Evolutionary conservation across 1,140 invertebrate genomes (phyloP).

Genomic region (Plodia interpunctella): DNA sequence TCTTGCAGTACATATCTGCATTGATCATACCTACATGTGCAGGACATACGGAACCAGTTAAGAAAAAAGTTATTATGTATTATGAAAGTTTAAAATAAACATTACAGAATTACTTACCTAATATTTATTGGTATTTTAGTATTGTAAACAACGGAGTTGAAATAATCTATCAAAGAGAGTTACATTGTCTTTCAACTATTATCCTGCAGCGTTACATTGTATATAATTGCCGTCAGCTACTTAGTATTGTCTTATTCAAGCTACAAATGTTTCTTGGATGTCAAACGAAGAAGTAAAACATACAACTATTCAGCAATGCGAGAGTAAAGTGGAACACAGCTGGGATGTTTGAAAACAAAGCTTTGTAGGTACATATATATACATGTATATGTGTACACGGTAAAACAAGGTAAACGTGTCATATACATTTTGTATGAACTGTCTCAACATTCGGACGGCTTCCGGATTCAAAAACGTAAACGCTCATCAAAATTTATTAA

Average conservation of each 20-base stretch:
- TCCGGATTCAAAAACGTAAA: slow-evolving; percentile 27
- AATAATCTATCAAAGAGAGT: no score
- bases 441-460: slow-evolving; percentile 29
- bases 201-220: background rate
- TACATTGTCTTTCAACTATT: no score
- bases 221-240: background rate
- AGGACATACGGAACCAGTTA: no score
- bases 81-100: no score
- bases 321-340: slow-evolving; percentile 12
- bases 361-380: slow-evolving; percentile 10
- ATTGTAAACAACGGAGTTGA: no score
- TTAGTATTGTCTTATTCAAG: background rate
- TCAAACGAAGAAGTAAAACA: background rate
- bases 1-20: no score
- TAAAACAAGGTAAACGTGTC: slow-evolving; percentile 34
- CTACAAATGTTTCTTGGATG: background rate
- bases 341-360: slow-evolving; percentile 8
- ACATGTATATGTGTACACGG: slow-evolving; percentile 19
- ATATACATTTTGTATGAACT: slow-evolving; percentile 47
- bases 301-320: background rate
- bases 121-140: no score
- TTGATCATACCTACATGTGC: no score
- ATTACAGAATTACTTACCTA: no score
- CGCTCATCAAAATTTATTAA: slow-evolving; percentile 45
- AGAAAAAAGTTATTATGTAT: no score